phyloP scores from a whole-genome alignment of 92 coral and sea anemone genomes.

The Paragorgia papillata region DNA sequence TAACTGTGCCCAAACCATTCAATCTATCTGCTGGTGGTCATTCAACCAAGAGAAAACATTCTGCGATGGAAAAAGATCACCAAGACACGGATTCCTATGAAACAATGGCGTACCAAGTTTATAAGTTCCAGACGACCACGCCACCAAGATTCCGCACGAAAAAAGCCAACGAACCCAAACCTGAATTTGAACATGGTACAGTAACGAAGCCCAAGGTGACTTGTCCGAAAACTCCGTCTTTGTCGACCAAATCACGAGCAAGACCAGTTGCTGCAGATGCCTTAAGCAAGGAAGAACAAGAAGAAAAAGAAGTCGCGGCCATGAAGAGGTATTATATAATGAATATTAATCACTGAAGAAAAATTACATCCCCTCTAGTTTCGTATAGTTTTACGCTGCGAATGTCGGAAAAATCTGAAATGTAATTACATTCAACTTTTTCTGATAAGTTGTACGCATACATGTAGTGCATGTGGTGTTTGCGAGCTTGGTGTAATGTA shows the following conservation, averaged over 20 bases:
- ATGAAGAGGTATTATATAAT: constrained; percentile 68
- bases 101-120: constrained; percentile 90
- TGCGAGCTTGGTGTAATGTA: too few species aligned
- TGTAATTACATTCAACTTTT: too few species aligned
- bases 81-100: constrained; percentile 65
- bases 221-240: constrained; percentile 81
- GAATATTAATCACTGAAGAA: not conserved
- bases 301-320: constrained; percentile 74
- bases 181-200: constrained; percentile 6
- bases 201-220: constrained; percentile 64
- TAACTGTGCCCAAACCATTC: constrained; percentile 87
- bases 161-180: constrained; percentile 61
- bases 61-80: constrained; percentile 61
- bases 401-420: too few species aligned
- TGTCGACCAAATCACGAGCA: constrained; percentile 68
- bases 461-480: too few species aligned
- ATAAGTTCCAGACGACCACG: constrained; percentile 78
- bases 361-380: too few species aligned
- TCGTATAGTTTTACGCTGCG: too few species aligned
- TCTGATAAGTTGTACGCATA: too few species aligned
- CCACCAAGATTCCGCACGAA: constrained; percentile 85
- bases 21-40: constrained; percentile 56
- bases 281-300: constrained; percentile 78
- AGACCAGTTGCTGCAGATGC: constrained; percentile 71
- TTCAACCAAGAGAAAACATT: constrained; percentile 67